Conservation (phyloP, 2,888 invertebrate species). For the Timema cristinae region DNA sequence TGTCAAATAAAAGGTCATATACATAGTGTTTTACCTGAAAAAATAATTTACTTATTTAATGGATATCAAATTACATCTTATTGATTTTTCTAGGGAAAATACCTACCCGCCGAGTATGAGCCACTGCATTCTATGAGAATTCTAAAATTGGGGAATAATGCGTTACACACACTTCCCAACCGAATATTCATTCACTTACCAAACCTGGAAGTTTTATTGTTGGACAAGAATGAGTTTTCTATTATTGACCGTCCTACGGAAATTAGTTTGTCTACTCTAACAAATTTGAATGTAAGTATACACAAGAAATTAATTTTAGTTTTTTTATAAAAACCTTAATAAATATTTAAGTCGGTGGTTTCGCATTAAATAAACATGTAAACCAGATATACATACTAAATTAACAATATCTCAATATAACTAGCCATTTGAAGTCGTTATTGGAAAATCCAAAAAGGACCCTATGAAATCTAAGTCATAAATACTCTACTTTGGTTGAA, state of each 20-base stretch:
- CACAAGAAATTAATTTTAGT: slow-evolving; percentile 7
- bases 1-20: too few relatives aligned
- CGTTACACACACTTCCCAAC: slow-evolving; percentile 62
- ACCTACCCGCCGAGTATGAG: slow-evolving; percentile 51
- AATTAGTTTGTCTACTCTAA: slow-evolving; percentile 61
- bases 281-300: slow-evolving; percentile 58
- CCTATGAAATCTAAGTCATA: too few relatives aligned
- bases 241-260: slow-evolving; percentile 60
- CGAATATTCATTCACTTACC: slow-evolving; percentile 74
- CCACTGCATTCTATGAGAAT: slow-evolving; percentile 56
- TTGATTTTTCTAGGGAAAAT: slow-evolving; percentile 51
- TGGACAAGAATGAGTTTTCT: slow-evolving; percentile 71
- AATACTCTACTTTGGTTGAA: too few relatives aligned
- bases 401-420: too few relatives aligned
- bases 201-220: slow-evolving; percentile 59
- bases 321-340: background rate
- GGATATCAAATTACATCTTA: too few relatives aligned
- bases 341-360: too few relatives aligned
- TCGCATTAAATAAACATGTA: too few relatives aligned
- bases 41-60: too few relatives aligned
- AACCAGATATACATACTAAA: too few relatives aligned
- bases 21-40: too few relatives aligned
- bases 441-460: too few relatives aligned
- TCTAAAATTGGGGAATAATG: slow-evolving; percentile 65
- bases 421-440: too few relatives aligned